Conservation (phyloP, 2,888 invertebrate genomes). For the Tachina lurida region DNA sequence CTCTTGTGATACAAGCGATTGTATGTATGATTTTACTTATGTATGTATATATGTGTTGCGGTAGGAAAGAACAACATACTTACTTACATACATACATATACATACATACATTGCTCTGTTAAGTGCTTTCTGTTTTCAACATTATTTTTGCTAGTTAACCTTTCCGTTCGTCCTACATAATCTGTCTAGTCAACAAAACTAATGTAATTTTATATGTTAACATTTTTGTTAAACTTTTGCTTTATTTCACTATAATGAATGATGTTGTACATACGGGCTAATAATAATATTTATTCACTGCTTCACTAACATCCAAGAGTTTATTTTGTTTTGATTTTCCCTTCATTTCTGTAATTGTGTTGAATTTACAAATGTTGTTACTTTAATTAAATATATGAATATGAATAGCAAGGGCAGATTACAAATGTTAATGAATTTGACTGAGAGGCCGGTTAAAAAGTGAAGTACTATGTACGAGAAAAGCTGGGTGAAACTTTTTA, state of each 20-base stretch:
- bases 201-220: conserved; percentile 20
- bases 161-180: neutral
- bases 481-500: too few species aligned
- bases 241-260: neutral
- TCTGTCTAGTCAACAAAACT: conserved; percentile 32
- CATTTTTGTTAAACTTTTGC: conserved; percentile 11
- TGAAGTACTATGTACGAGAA: too few species aligned
- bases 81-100: neutral
- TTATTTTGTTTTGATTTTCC: conserved; percentile 8
- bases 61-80: too few species aligned
- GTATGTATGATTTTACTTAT: neutral
- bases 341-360: neutral
- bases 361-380: neutral
- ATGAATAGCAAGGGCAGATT: neutral
- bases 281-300: neutral
- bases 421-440: neutral
- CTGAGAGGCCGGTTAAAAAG: too few species aligned
- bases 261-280: too few species aligned
- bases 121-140: neutral
- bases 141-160: neutral
- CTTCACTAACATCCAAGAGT: neutral
- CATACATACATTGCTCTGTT: neutral
- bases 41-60: too few species aligned
- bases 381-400: neutral
- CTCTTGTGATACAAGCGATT: neutral